phyloP scores from a whole-genome alignment of 2,113 vertebrate species.

The Nymphicus hollandicus region DNA sequence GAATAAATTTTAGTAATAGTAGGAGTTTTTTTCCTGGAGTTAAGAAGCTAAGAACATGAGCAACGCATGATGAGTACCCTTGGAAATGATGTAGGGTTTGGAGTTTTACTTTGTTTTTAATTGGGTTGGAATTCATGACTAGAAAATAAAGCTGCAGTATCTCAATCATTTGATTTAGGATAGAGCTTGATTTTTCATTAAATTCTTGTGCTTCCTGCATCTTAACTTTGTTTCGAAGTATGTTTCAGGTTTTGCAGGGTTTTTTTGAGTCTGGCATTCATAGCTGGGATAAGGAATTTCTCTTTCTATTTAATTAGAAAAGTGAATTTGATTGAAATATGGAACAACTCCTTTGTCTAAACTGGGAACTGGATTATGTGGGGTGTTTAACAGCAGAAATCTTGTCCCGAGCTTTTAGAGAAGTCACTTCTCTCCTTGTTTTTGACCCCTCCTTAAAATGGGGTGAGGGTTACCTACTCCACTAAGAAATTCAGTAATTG shows the following conservation, averaged over 20 bases:
- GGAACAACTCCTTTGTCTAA: background rate
- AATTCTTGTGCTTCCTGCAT: background rate
- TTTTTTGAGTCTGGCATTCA: background rate
- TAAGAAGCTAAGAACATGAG: background rate
- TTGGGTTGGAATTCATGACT: background rate
- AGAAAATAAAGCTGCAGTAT: background rate
- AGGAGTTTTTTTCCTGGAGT: background rate
- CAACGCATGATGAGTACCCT: background rate
- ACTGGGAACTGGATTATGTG: background rate
- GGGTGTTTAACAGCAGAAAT: background rate
- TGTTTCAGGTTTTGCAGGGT: background rate
- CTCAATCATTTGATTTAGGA: background rate
- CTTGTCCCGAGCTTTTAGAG: background rate
- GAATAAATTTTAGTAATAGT: background rate
- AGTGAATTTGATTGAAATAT: background rate
- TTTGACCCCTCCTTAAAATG: background rate
- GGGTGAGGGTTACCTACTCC: background rate
- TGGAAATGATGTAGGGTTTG: background rate
- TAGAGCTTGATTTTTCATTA: background rate
- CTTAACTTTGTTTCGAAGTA: background rate
- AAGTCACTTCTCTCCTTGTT: background rate
- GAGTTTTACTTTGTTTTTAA: background rate
- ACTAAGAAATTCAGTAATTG: accelerated
- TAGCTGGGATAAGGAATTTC: background rate
- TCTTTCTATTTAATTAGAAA: background rate